A percentile compares a stretch with the other conserved stretches of the same genome.
These are phyloP conservation scores for Berghia stephanieae DNA, from an alignment of 1,140 invertebrate species.

Conservation along the genomic window DNA sequence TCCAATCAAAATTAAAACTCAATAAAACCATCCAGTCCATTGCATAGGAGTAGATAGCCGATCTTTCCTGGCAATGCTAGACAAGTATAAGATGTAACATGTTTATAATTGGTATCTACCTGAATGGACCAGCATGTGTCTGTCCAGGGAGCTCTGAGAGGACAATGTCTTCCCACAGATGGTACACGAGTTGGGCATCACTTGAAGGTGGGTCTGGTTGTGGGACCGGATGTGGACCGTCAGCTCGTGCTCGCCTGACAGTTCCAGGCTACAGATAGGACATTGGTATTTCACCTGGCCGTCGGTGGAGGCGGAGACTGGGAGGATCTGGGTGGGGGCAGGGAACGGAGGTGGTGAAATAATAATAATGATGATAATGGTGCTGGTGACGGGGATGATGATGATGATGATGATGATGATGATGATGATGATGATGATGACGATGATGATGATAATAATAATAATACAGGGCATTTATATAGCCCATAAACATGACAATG, in stretches of 20 bases:
- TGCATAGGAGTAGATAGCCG: neutral
- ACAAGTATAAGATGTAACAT: neutral
- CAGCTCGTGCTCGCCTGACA: conserved; percentile 74
- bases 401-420: neutral
- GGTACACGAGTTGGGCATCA: conserved; percentile 66
- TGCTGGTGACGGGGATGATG: neutral
- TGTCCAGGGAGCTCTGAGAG: conserved; percentile 76
- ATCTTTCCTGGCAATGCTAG: neutral
- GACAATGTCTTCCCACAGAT: conserved; percentile 73
- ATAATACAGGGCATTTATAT: too few species aligned
- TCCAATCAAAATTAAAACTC: too few species aligned
- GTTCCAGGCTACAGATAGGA: conserved; percentile 73
- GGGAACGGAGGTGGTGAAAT: neutral
- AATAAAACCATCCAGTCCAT: neutral
- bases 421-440: neutral
- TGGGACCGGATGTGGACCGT: conserved; percentile 75
- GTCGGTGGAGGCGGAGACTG: conserved; percentile 47
- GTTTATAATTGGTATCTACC: conserved; percentile 44
- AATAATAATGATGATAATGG: neutral
- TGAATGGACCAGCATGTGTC: conserved; percentile 66
- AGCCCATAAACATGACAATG: too few species aligned
- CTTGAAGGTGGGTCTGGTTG: conserved; percentile 45
- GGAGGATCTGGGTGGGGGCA: conserved; percentile 55
- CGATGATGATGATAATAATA: too few species aligned
- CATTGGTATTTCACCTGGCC: conserved; percentile 71